Base-by-base conservation (phyloP, 1,140 invertebrate genomes). In the Papilio aristodemus region DNA sequence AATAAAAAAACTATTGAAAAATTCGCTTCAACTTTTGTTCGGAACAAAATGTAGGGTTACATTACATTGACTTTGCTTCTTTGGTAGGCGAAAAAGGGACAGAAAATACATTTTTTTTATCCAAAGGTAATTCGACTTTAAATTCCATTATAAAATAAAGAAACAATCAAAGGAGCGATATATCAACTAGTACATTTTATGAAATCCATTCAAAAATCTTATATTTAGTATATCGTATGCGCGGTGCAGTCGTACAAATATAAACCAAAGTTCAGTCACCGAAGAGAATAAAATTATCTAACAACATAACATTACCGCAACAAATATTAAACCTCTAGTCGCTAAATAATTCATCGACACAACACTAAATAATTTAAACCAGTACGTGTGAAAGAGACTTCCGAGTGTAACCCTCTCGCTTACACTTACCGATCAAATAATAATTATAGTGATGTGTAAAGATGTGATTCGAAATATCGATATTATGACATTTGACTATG, bases 1-100 rank as follows among this genome's bases (percentile, higher is more conserved):
- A 58, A 58, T 39, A 41, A 64, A 64, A 13, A 39, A 70, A 70
- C 57, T 38, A 39, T 70, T 70, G 14, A 50, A 19, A 50, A 50
- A 37, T 66, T 14, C 1, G 14, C 9, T 43, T 32, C 25, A 27
- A 36, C 27, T 10, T 64, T 66, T 66, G 63, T 66, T 66, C 63
- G 19, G 2, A 50, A 66, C 39, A 14, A 66, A 17, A 17, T 17
- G 17, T n/a, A 66, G 14, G 7, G 17, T 8, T 39, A 14, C n/a
- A n/a, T n/a, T n/a, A 46, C 27, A 17, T 43, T n/a, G 7, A 41
- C 13, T 50, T 66, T 11, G 27, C 43, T 27, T 66, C 63, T 66
- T 66, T 66, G 63, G 63, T 66, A 50, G 41, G 10, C n/a, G 9
- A 38, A 14, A 60, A 60, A 60, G 14, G 25, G 27, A 64, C n/a